These are phyloP conservation scores for Rhinophrynus dorsalis DNA, from an alignment of 2,797 vertebrate species.

Conservation along the genomic window DNA sequence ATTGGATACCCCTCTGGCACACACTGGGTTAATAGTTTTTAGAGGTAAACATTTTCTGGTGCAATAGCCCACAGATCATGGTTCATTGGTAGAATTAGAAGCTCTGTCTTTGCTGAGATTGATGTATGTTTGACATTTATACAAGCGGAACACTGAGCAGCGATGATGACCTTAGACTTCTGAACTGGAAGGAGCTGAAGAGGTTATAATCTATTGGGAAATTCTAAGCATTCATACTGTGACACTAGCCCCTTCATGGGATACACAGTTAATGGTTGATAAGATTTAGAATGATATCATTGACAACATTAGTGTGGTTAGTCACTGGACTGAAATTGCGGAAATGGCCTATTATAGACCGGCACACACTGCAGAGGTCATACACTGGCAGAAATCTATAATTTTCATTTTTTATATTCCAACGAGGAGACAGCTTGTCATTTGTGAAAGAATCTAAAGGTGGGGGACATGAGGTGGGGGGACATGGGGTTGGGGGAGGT, in stretches of 20 bases:
- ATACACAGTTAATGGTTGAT: conserved; percentile 16
- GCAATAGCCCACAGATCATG: background rate
- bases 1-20: too few species aligned
- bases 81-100: conserved; percentile 4
- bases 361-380: conserved; percentile 20
- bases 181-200: background rate
- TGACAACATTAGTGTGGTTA: conserved; percentile 30
- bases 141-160: conserved; percentile 3
- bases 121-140: conserved; percentile 32
- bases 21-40: too few species aligned
- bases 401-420: background rate
- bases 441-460: conserved; percentile 2
- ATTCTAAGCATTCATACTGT: conserved; percentile 5
- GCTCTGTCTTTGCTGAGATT: conserved; percentile 10
- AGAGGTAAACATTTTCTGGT: background rate
- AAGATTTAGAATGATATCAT: conserved; percentile 28
- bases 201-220: conserved; percentile 13
- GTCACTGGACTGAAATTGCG: conserved; percentile 3
- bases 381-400: background rate
- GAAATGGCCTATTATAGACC: conserved; percentile 19
- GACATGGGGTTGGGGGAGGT: too few species aligned
- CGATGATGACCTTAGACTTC: conserved; percentile 3
- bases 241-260: background rate
- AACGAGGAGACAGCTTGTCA: conserved; percentile 20
- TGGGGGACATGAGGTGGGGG: background rate